phyloP scores from a whole-genome alignment of 2,113 vertebrate genomes.

The Oreochromis spilurus region DNA sequence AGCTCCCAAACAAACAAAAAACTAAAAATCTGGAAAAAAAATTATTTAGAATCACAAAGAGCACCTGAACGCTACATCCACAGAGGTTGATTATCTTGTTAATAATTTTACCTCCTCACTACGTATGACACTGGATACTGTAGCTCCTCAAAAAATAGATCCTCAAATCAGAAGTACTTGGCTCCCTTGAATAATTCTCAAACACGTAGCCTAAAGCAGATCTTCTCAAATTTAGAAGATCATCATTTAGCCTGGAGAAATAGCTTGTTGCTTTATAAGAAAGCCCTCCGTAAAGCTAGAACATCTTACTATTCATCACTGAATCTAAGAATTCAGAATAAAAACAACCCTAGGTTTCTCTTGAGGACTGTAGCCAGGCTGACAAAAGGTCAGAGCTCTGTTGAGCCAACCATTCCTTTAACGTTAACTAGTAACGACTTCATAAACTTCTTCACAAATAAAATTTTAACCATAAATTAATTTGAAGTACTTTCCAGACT shows the following conservation, averaged over 20 bases:
- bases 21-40: neutral
- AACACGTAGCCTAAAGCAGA: neutral
- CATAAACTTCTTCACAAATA: neutral
- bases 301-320: neutral
- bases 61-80: neutral
- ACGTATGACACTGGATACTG: neutral
- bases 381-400: neutral
- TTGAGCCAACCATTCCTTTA: neutral
- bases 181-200: neutral
- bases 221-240: neutral
- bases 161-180: neutral
- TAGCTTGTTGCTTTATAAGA: neutral
- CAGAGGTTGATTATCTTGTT: neutral
- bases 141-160: neutral
- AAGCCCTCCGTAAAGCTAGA: neutral
- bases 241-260: neutral
- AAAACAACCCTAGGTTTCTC: neutral
- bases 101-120: neutral
- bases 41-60: neutral
- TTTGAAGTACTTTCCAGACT: neutral
- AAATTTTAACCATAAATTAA: neutral
- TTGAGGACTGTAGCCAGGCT: neutral
- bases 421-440: neutral
- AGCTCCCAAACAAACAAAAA: rapidly evolving
- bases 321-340: neutral